Conservation (phyloP, 92 coral and sea anemone genomes). For the Epizoanthus stellaris region DNA sequence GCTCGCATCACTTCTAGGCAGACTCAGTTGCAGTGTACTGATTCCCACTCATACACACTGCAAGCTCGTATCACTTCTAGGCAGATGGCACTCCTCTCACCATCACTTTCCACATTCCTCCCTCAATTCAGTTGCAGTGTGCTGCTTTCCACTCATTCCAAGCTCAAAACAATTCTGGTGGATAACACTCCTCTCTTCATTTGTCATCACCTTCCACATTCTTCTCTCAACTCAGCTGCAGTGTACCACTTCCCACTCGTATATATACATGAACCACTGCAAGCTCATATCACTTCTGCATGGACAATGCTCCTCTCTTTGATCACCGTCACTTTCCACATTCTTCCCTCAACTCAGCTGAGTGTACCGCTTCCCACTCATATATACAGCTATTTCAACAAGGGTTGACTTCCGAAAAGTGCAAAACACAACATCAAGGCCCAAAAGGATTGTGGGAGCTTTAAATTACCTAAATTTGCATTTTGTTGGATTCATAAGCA, state of each 20-base stretch:
- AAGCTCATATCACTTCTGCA: background rate
- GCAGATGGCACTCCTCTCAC: constrained; percentile 24
- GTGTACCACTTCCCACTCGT: constrained; percentile 4
- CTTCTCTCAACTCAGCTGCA: constrained; percentile 7
- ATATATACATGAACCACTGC: background rate
- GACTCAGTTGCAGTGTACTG: too few species aligned
- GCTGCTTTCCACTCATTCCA: background rate
- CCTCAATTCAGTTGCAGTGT: background rate
- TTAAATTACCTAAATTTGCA: too few species aligned
- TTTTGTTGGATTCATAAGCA: too few species aligned
- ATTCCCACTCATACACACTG: background rate
- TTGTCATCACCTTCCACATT: background rate
- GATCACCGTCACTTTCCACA: background rate
- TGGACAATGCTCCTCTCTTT: background rate
- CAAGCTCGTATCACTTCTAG: constrained; percentile 15
- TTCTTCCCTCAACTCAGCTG: background rate
- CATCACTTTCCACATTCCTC: background rate
- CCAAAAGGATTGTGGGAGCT: too few species aligned
- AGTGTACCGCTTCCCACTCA: background rate
- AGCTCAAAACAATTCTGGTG: background rate
- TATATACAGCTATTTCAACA: background rate
- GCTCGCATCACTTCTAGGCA: background rate
- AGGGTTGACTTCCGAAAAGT: background rate
- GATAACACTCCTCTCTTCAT: background rate
- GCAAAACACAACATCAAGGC: too few species aligned